phyloP scores from a whole-genome alignment of 2,113 vertebrate genomes.

The Promerops cafer region DNA sequence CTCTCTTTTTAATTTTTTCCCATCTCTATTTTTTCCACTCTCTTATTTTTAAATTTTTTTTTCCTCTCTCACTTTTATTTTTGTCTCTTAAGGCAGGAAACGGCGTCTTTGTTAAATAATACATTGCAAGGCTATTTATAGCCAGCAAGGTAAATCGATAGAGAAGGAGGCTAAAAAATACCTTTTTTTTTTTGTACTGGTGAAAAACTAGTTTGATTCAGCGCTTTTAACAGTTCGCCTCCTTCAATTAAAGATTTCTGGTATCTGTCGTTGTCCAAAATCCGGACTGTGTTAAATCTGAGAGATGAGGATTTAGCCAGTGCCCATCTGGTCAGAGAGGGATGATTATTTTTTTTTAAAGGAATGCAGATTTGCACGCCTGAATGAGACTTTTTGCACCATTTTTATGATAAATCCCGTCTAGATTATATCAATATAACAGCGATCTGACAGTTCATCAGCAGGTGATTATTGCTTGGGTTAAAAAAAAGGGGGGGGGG shows the following conservation, averaged over 20 bases:
- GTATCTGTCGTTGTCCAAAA: slow-evolving; percentile 31
- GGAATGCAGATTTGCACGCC: slow-evolving; percentile 36
- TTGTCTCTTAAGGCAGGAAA: background rate
- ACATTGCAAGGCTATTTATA: slow-evolving; percentile 33
- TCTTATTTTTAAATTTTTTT: background rate
- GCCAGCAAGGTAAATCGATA: slow-evolving; percentile 40
- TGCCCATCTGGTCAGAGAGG: slow-evolving; percentile 54
- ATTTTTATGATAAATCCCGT: slow-evolving; percentile 34
- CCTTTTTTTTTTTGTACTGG: background rate
- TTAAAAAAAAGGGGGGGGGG: background rate
- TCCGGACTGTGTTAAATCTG: slow-evolving; percentile 50
- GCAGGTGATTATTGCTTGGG: slow-evolving; percentile 49
- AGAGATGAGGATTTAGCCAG: slow-evolving; percentile 41
- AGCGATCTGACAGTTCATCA: slow-evolving; percentile 22
- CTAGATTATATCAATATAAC: slow-evolving; percentile 36
- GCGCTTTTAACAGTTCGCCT: slow-evolving; percentile 29
- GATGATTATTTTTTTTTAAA: slow-evolving; percentile 25
- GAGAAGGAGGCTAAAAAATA: background rate
- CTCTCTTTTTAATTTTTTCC: background rate
- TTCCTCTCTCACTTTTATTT: background rate
- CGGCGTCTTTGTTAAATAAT: slow-evolving; percentile 31
- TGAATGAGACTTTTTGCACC: slow-evolving; percentile 48
- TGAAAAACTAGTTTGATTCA: background rate
- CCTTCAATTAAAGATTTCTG: slow-evolving; percentile 35
- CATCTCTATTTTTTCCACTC: background rate